These are phyloP conservation scores for Crocuta crocuta DNA, from an alignment of 2,113 vertebrate species.

Conservation along the genomic window DNA sequence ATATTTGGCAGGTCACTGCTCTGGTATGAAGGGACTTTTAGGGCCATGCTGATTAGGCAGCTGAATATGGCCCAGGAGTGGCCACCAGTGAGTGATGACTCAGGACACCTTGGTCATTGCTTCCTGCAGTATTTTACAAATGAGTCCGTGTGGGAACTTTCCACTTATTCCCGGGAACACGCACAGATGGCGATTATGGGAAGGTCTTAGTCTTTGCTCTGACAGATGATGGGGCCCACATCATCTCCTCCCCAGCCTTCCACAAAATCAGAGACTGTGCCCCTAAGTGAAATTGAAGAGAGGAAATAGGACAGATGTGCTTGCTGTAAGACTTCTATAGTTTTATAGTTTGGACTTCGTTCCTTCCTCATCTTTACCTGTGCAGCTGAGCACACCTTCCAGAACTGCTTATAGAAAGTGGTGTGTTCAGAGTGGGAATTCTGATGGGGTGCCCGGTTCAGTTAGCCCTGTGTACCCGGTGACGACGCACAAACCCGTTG, in stretches of 20 bases:
- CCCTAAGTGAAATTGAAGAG: neutral
- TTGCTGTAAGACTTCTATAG: conserved; percentile 5
- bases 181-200: neutral
- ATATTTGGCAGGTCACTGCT: conserved; percentile 65
- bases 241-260: neutral
- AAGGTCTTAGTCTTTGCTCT: conserved; percentile 32
- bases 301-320: neutral
- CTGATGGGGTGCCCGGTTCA: neutral
- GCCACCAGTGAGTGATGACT: conserved; percentile 28
- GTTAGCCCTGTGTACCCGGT: neutral
- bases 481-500: neutral
- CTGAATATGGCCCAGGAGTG: conserved; percentile 9
- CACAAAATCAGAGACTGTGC: neutral
- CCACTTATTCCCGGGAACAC: conserved; percentile 45
- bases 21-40: conserved; percentile 67
- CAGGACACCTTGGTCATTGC: conserved; percentile 22
- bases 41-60: conserved; percentile 45
- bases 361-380: conserved; percentile 43
- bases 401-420: neutral
- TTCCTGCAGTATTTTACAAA: conserved; percentile 43
- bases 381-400: neutral
- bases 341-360: neutral
- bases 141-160: conserved; percentile 21
- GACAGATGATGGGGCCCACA: neutral
- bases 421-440: neutral